phyloP scores from a whole-genome alignment of 2,113 vertebrate species.

The Anoplopoma fimbria region DNA sequence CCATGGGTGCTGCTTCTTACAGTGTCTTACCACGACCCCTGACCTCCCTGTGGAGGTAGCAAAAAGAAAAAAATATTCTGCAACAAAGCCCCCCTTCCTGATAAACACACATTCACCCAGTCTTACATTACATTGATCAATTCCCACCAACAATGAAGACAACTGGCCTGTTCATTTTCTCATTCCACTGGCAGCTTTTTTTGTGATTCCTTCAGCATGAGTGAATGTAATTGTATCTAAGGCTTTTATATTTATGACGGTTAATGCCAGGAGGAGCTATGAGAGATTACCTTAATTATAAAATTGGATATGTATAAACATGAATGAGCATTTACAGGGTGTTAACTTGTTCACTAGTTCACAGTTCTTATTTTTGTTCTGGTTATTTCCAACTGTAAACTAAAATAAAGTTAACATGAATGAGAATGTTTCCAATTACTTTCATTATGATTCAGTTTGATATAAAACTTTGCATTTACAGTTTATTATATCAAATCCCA shows the following conservation, averaged over 20 bases:
- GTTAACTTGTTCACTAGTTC: too few species aligned
- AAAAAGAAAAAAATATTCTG: neutral
- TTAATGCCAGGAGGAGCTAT: conserved; percentile 25
- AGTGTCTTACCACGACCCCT: conserved; percentile 20
- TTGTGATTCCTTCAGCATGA: conserved; percentile 41
- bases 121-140: neutral
- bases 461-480: neutral
- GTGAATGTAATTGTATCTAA: conserved; percentile 69
- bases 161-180: conserved; percentile 13
- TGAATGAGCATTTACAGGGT: conserved; percentile 1
- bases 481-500: neutral
- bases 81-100: neutral
- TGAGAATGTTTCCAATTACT: neutral
- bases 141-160: neutral
- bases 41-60: neutral
- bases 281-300: conserved; percentile 36
- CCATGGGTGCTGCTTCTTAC: conserved; percentile 4
- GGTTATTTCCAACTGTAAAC: conserved; percentile 24
- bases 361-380: neutral
- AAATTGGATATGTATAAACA: conserved; percentile 25
- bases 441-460: neutral
- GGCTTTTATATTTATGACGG: conserved; percentile 62
- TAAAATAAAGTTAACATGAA: conserved; percentile 28
- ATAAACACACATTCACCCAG: neutral
- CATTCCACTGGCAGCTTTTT: conserved; percentile 65